Base-by-base conservation (phyloP, 2,888 invertebrate genomes). In the Eupithecia dodoneata region DNA sequence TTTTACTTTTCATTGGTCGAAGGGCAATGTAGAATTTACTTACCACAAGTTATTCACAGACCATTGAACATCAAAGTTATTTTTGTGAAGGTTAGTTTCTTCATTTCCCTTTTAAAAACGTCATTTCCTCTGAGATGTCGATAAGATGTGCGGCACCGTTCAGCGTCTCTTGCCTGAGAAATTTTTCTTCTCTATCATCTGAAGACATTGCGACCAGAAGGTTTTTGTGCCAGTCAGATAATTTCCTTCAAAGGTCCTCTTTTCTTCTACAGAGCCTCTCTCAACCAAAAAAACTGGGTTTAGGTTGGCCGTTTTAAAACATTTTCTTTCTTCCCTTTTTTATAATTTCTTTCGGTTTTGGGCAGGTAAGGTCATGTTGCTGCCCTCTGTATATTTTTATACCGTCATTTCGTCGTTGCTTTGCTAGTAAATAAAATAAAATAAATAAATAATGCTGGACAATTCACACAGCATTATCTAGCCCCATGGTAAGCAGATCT, bases 101-200 rank as follows among this genome's bases (percentile, higher is more conserved):
- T 84, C 41, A 86, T 87, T 87, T 85, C 83, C 85, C 79, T 74
- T 74, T 76, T 82, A 82, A 83, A 83, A 81, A 73, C 79, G 79
- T 63, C 72, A 81, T 74, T 80, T 82, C 78, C 82, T 73, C 73
- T 45, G 74, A 65, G 76, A 71, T 71, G 74, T 71, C 67, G 72
- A 76, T 59, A 59, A 18, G 55, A 59, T 59, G 18, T 18, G 55
- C 55, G 55, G n/a, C n/a, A 55, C 18, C 18, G n/a, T 59, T 18
- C 55, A n/a, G 52, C 6, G 7, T 52, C 6, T 52, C 52, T 52
- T 52, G 52, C 6, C 52, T 52, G 52, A 52, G 52, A 49, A 49
- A 52, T 5, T 13, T 52, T 6, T n/a, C 3, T 55, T 7, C n/a
- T 55, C n/a, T 55, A 55, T 6, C 2, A n/a, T 55, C 7, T 7